Conservation (phyloP, 1,140 invertebrate genomes). For the Microplitis mediator region DNA sequence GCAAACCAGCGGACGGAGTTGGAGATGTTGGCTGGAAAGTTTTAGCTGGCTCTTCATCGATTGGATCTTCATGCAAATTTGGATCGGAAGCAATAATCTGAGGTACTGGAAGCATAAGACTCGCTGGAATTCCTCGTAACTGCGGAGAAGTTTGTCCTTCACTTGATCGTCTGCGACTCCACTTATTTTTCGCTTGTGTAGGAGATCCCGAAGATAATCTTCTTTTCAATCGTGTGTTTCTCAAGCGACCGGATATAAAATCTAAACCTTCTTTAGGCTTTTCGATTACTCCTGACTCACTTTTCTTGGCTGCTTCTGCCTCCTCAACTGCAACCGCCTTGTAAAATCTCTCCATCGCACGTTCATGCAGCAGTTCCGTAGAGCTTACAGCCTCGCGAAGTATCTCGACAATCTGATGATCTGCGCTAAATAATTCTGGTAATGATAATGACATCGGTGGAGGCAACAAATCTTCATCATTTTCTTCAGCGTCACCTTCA, state of each 20-base stretch:
- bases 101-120: conserved; percentile 30
- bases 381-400: conserved; percentile 78
- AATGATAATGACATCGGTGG: conserved; percentile 80
- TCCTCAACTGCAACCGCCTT: conserved; percentile 76
- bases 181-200: conserved; percentile 41
- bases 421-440: conserved; percentile 71
- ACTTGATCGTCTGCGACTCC: conserved; percentile 50
- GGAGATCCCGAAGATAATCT: conserved; percentile 41
- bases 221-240: conserved; percentile 39
- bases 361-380: conserved; percentile 78
- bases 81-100: conserved; percentile 48
- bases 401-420: conserved; percentile 53
- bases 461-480: conserved; percentile 68
- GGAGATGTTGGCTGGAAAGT: neutral
- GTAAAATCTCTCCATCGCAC: conserved; percentile 79
- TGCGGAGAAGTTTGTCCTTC: conserved; percentile 46
- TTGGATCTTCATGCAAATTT: conserved; percentile 40
- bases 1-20: conserved; percentile 26
- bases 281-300: conserved; percentile 32
- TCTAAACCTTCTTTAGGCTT: conserved; percentile 23
- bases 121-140: conserved; percentile 24
- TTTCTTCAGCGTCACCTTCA: conserved; percentile 32
- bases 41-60: neutral
- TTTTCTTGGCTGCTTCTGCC: conserved; percentile 59
- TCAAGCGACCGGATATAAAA: conserved; percentile 16